Conservation (phyloP, 2,888 invertebrate genomes). For the Heliothis peltigera region DNA sequence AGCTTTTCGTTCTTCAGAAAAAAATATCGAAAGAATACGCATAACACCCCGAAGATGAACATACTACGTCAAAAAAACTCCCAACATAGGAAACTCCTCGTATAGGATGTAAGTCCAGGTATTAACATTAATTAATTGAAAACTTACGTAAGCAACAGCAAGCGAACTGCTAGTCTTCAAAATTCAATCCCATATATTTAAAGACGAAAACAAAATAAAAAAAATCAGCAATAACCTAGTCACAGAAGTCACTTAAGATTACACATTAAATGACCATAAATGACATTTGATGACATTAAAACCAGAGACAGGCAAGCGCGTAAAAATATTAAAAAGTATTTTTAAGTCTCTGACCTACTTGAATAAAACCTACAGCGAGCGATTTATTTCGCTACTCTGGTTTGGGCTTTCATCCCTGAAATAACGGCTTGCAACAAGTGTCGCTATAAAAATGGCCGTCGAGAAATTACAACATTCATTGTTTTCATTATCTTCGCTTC, state of each 20-base stretch:
- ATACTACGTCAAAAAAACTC: too few relatives aligned
- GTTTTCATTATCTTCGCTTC: slow-evolving; percentile 1
- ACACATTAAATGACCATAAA: slow-evolving; percentile 20
- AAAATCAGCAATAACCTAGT: not conserved
- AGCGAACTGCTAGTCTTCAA: slow-evolving; percentile 1
- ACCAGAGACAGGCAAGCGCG: slow-evolving; percentile 26
- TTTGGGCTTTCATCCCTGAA: slow-evolving; percentile 15
- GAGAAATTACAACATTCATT: not conserved
- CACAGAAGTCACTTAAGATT: not conserved
- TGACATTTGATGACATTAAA: slow-evolving; percentile 24
- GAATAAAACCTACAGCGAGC: slow-evolving; percentile 33
- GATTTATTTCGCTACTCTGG: slow-evolving; percentile 29
- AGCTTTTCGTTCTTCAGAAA: not conserved
- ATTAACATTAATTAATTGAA: too few relatives aligned
- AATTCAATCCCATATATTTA: slow-evolving; percentile 1
- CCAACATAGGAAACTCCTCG: too few relatives aligned
- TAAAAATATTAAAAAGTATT: slow-evolving; percentile 32
- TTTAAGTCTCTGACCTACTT: slow-evolving; percentile 32
- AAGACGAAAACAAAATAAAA: slow-evolving; percentile 6
- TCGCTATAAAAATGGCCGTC: slow-evolving; percentile 13
- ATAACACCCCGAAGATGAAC: too few relatives aligned
- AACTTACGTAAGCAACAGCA: slow-evolving; percentile 2
- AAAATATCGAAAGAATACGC: too few relatives aligned
- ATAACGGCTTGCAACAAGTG: slow-evolving; percentile 22
- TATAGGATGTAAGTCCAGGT: too few relatives aligned